Base-by-base conservation (phyloP, 2,888 invertebrate species). In the Thereva unica region DNA sequence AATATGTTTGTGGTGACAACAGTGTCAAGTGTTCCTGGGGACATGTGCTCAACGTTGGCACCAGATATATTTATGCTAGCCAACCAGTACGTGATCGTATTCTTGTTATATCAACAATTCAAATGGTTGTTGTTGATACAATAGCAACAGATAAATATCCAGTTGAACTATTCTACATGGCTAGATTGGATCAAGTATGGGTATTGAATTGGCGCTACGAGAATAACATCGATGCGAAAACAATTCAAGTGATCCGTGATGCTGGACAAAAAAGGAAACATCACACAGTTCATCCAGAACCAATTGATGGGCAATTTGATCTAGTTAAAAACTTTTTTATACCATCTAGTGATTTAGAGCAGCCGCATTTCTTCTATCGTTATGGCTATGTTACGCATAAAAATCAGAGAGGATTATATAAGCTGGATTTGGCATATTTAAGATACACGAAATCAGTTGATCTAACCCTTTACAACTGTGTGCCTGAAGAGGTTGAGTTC, bases 301-400 rank as follows among this genome's bases (percentile, higher is more conserved):
- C 90, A 0, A 88, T 90, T 50, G 89, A 89, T 74, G 89, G 89
- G 9, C 88, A 89, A 76, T 90, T 90, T 77, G 90, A 90, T 79
- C 82, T 89, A 72, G 89, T 90, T 4, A 83, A 84, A 72, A 84
- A 85, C 64, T 79, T 88, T 38, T 87, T 85, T 76, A 84, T 88
- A 70, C 88, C 87, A 5, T 84, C 85, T 12, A 77, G 83, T 35
- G 78, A 79, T 68, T 84, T 85, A 84, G 86, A 86, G 74, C 74
- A 82, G 68, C 78, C 81, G 9, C 81, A 82, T 73, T 82, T 80
- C 73, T 81, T 78, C 74, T 89, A 87, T 80, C 86, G 87, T 74
- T 89, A 88, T 76, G 90, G 89, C 47, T 91, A 90, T 77, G 89
- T 89, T 50, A 87, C 87, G 47, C 90, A 90, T 77, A 85, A 85